A percentile compares a stretch with the other conserved stretches of the same genome.
These are phyloP conservation scores for Dromas ardeola DNA, from an alignment of 2,113 vertebrate genomes.

Conservation along the genomic window DNA sequence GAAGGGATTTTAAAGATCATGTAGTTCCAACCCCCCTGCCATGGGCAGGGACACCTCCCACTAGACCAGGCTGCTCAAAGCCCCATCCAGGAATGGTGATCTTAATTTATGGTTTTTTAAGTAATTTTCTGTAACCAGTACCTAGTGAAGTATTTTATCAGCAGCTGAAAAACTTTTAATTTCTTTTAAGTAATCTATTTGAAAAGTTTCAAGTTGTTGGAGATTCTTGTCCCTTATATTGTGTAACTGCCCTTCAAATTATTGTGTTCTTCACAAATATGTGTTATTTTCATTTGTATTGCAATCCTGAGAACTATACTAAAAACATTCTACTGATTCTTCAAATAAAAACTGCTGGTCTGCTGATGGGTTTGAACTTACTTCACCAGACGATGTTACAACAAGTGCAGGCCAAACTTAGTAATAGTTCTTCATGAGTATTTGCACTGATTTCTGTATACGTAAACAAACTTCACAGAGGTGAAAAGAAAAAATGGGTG, in stretches of 20 bases:
- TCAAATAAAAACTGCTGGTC: background rate
- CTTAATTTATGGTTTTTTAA: background rate
- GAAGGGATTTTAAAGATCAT: no score
- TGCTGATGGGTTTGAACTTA: background rate
- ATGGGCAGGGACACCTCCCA: no score
- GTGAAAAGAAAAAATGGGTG: background rate
- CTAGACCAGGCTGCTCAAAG: no score
- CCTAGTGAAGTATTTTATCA: background rate
- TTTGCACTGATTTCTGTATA: background rate
- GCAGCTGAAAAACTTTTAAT: background rate
- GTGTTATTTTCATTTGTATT: background rate
- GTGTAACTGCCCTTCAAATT: background rate
- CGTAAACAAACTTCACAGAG: background rate
- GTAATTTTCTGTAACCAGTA: background rate
- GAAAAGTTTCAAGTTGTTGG: background rate
- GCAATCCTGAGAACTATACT: background rate
- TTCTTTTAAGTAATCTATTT: background rate
- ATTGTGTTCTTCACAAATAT: background rate
- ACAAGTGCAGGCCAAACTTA: background rate
- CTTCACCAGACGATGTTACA: background rate
- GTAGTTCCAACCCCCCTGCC: no score
- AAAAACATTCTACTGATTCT: background rate
- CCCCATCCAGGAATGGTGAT: background rate
- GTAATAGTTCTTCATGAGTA: background rate
- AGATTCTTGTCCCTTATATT: background rate